phyloP scores from a whole-genome alignment of 2,888 invertebrate species.

The Gerris lacustris region DNA sequence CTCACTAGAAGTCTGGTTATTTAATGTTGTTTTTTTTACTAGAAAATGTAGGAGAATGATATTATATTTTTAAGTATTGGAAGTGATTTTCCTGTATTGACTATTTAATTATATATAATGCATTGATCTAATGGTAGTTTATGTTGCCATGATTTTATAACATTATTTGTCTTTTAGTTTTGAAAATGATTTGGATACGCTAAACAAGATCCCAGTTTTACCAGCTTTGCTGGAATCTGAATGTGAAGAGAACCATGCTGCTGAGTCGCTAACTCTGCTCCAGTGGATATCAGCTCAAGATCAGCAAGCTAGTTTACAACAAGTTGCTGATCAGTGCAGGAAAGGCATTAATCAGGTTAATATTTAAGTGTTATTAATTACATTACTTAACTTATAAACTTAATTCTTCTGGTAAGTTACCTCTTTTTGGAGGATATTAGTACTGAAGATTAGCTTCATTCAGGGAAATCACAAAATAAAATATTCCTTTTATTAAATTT shows the following conservation, averaged over 20 bases:
- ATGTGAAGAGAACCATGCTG: slow-evolving; percentile 22
- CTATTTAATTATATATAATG: too few relatives aligned
- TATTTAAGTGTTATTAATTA: neutral
- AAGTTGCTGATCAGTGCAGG: slow-evolving; percentile 63
- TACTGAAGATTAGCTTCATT: too few relatives aligned
- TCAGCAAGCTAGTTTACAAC: slow-evolving; percentile 60
- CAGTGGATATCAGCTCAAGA: slow-evolving; percentile 51
- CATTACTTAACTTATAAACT: too few relatives aligned
- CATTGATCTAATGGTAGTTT: neutral
- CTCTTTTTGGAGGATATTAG: too few relatives aligned
- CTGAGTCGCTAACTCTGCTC: slow-evolving; percentile 50
- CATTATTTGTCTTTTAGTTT: slow-evolving; percentile 44
- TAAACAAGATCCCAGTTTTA: slow-evolving; percentile 72
- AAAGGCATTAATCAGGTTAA: slow-evolving; percentile 57
- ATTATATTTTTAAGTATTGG: too few relatives aligned
- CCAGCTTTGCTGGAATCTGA: slow-evolving; percentile 50
- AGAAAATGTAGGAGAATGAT: too few relatives aligned
- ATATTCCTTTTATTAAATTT: too few relatives aligned
- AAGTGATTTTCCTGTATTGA: too few relatives aligned
- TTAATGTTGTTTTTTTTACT: too few relatives aligned
- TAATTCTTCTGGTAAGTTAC: too few relatives aligned
- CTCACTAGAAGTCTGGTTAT: too few relatives aligned
- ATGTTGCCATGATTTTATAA: neutral
- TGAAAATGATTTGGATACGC: slow-evolving; percentile 56
- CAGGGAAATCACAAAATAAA: too few relatives aligned